phyloP scores from a whole-genome alignment of 1,140 invertebrate species.

The Microplitis demolitor region DNA sequence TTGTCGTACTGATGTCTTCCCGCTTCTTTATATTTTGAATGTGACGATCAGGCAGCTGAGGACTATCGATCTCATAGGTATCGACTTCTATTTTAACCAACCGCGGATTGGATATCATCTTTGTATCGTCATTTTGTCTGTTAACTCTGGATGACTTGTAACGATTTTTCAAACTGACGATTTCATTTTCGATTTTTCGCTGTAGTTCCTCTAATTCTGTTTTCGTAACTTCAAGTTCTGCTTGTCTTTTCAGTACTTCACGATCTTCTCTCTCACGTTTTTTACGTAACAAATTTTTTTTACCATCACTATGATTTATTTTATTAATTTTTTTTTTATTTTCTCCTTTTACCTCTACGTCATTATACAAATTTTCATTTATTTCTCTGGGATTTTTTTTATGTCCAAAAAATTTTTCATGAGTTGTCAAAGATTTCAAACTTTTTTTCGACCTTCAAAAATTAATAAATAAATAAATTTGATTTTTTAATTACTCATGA shows the following conservation, averaged over 20 bases:
- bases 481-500: no score
- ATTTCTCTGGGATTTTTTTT: no score
- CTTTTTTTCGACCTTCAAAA: no score
- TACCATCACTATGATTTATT: not conserved
- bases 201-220: slow-evolving; percentile 2
- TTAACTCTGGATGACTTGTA: not conserved
- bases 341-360: no score
- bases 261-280: not conserved
- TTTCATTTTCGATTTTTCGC: slow-evolving; percentile 19
- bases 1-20: no score
- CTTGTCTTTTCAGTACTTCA: not conserved
- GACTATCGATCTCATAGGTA: slow-evolving; percentile 7
- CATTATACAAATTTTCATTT: not conserved
- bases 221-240: slow-evolving; percentile 10
- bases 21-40: no score
- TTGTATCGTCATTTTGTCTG: not conserved
- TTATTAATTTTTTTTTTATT: not conserved
- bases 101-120: slow-evolving; percentile 2
- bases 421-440: no score
- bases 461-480: no score
- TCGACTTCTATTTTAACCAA: slow-evolving; percentile 22
- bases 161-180: slow-evolving; percentile 11
- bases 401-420: no score
- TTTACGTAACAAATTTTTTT: not conserved
- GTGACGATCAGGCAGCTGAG: no score